Evolutionary conservation across 2,797 vertebrate genomes (phyloP).

Genomic region (Gymnoscopelus microlampas): DNA sequence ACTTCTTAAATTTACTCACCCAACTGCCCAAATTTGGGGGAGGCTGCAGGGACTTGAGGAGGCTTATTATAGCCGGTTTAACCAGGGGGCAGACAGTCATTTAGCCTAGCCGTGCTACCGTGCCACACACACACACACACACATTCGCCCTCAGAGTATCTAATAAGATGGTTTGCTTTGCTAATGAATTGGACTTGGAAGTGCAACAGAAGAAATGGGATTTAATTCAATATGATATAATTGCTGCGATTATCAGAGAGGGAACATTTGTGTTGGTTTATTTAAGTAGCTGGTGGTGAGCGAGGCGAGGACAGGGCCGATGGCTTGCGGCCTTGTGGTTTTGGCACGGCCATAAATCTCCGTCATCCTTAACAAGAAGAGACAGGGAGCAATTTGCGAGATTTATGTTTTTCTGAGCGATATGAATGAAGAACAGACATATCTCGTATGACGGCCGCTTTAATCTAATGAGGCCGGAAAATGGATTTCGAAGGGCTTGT

Average conservation of each 20-base stretch:
- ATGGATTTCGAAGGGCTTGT: constrained; percentile 83
- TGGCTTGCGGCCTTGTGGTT: constrained; percentile 40
- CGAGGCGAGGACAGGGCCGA: constrained; percentile 42
- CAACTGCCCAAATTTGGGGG: constrained; percentile 1
- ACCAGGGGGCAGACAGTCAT: constrained; percentile 8
- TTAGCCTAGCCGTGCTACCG: too few species aligned
- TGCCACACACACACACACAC: neutral
- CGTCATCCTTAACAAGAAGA: constrained; percentile 76
- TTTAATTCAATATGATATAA: constrained; percentile 69
- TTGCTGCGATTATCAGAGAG: constrained; percentile 47
- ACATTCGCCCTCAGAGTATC: constrained; percentile 35
- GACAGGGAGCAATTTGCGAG: constrained; percentile 79
- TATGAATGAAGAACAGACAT: constrained; percentile 79
- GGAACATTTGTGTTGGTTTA: constrained; percentile 50
- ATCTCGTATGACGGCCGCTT: constrained; percentile 74
- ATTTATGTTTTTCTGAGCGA: constrained; percentile 79
- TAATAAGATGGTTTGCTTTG: constrained; percentile 67
- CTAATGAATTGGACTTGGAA: constrained; percentile 69
- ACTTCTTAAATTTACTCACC: neutral
- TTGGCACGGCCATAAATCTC: constrained; percentile 72
- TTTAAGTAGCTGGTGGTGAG: constrained; percentile 45
- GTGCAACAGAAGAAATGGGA: constrained; percentile 52
- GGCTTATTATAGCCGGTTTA: constrained; percentile 32
- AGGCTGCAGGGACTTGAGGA: constrained; percentile 17
- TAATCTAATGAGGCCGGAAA: constrained; percentile 81